A percentile compares a stretch with the other conserved stretches of the same genome.
Conservation (phyloP, 2,888 invertebrate species). For the Agriopis aurantiaria region DNA sequence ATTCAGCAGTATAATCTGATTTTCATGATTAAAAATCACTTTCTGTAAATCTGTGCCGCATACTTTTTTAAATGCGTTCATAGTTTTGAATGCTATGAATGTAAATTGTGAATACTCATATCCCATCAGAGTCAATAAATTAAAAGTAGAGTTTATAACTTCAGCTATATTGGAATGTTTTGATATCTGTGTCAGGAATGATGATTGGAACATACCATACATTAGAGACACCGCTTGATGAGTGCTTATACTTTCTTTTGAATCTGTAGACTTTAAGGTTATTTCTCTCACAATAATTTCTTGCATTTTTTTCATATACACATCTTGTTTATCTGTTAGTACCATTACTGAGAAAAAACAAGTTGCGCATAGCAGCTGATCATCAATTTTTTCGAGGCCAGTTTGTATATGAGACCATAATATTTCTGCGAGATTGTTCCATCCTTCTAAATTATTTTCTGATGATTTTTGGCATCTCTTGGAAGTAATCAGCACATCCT, state of each 20-base stretch:
- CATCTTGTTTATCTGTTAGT: conserved; percentile 55
- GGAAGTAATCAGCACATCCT: conserved; percentile 63
- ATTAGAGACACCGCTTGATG: conserved; percentile 66
- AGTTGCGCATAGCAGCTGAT: conserved; percentile 76
- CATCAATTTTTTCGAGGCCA: conserved; percentile 68
- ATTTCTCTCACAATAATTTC: conserved; percentile 56
- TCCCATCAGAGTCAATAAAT: conserved; percentile 66
- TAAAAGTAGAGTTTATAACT: conserved; percentile 60
- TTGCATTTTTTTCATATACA: conserved; percentile 59
- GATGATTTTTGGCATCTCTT: conserved; percentile 49
- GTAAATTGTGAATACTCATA: conserved; percentile 84
- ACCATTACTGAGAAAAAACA: conserved; percentile 71
- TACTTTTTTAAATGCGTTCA: conserved; percentile 76
- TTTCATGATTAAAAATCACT: conserved; percentile 56
- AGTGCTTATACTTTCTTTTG: conserved; percentile 48
- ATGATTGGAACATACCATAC: conserved; percentile 80
- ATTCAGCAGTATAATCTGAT: conserved; percentile 74
- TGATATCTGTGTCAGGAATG: conserved; percentile 55
- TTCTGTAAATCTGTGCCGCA: conserved; percentile 65
- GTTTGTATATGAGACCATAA: conserved; percentile 68
- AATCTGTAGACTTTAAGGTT: conserved; percentile 40
- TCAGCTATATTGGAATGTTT: conserved; percentile 43
- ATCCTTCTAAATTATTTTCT: conserved; percentile 46
- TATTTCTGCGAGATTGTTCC: conserved; percentile 56
- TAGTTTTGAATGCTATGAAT: conserved; percentile 81